Conservation (phyloP, 2,888 invertebrate genomes). For the Anthophora plumipes region DNA sequence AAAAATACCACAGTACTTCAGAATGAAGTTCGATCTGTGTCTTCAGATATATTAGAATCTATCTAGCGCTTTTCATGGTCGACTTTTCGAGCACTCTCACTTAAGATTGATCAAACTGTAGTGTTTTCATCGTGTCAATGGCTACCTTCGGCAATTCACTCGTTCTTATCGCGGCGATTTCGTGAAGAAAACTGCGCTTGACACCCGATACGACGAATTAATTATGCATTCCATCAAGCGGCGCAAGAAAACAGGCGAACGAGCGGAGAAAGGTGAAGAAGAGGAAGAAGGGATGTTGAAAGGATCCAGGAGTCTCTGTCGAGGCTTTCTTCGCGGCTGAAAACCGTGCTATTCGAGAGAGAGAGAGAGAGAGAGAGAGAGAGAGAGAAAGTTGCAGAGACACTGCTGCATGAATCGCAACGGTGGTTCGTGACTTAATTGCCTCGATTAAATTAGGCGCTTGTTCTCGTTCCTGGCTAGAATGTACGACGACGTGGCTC, state of each 20-base stretch:
- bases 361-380: not conserved
- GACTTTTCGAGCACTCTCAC: not conserved
- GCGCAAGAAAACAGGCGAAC: constrained; percentile 28
- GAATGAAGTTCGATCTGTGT: no score
- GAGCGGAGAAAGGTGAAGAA: not conserved
- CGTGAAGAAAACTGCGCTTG: constrained; percentile 58
- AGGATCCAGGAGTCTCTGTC: not conserved
- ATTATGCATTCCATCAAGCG: constrained; percentile 71
- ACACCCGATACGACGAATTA: constrained; percentile 66
- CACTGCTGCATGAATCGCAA: constrained; percentile 23
- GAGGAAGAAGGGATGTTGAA: not conserved
- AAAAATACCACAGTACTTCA: no score
- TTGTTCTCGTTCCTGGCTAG: constrained; percentile 19
- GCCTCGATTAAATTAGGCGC: constrained; percentile 64
- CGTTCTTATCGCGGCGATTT: constrained; percentile 62
- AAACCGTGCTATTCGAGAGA: constrained; percentile 15
- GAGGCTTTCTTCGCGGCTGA: not conserved
- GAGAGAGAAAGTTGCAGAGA: not conserved
- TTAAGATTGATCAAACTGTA: constrained; percentile 57
- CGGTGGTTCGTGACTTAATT: constrained; percentile 59
- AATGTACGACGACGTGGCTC: not conserved
- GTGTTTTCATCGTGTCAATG: constrained; percentile 42
- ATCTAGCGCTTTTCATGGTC: not conserved
- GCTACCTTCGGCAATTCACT: constrained; percentile 52
- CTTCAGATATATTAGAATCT: no score